Conservation (phyloP, 1,140 invertebrate genomes). For the Brachionus sp. region DNA sequence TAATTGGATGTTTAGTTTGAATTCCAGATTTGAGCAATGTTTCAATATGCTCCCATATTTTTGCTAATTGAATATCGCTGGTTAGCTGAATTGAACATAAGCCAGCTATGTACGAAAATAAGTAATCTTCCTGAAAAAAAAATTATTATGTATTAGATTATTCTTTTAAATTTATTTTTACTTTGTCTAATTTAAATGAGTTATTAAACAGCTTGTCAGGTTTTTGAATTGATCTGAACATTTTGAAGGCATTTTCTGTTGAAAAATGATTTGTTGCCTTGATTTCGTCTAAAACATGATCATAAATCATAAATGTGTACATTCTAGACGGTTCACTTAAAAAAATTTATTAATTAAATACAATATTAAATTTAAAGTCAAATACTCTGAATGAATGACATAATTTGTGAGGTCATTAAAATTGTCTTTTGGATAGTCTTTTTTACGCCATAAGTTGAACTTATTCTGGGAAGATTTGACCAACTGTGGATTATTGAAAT, state of each 20-base stretch:
- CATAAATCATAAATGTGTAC: constrained; percentile 26
- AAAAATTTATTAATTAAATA: background rate
- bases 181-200: background rate
- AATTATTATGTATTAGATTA: background rate
- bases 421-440: constrained; percentile 22
- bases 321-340: background rate
- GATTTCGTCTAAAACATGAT: constrained; percentile 18
- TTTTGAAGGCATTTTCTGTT: constrained; percentile 43
- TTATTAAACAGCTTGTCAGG: background rate
- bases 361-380: background rate
- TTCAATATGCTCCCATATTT: background rate
- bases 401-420: constrained; percentile 18
- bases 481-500: constrained; percentile 34
- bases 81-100: background rate
- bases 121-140: constrained; percentile 9
- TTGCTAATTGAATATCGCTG: constrained; percentile 11
- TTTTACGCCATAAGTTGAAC: background rate
- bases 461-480: background rate
- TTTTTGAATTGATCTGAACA: background rate
- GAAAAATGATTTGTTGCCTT: constrained; percentile 26
- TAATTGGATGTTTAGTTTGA: constrained; percentile 3
- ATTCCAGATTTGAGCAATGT: background rate
- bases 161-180: background rate
- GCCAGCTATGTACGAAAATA: background rate
- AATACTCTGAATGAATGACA: constrained; percentile 31